phyloP scores from a whole-genome alignment of 1,140 invertebrate species.

The Drosophila oshimai region DNA sequence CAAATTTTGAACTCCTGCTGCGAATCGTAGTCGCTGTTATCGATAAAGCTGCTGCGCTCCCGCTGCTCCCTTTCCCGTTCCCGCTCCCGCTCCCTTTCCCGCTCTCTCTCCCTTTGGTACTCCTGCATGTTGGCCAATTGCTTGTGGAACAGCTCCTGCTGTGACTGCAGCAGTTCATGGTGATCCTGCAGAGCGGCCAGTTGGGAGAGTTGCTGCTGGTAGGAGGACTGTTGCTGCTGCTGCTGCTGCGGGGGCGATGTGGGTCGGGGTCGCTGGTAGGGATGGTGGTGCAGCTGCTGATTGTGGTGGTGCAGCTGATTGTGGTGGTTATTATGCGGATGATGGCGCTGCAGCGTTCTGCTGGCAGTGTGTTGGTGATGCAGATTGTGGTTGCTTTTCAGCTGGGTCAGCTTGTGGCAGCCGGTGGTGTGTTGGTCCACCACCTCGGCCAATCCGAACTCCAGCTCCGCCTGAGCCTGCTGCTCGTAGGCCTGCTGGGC shows the following conservation, averaged over 20 bases:
- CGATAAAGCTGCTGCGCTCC: slow-evolving; percentile 53
- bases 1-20: slow-evolving; percentile 75
- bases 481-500: slow-evolving; percentile 69
- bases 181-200: slow-evolving; percentile 67
- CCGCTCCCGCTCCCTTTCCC: slow-evolving; percentile 33
- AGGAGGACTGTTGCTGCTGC: slow-evolving; percentile 54
- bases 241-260: slow-evolving; percentile 54
- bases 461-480: slow-evolving; percentile 60
- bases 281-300: slow-evolving; percentile 75
- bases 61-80: slow-evolving; percentile 22
- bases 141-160: slow-evolving; percentile 68
- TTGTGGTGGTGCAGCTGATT: slow-evolving; percentile 29
- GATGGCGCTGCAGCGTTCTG: neutral
- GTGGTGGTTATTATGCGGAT: slow-evolving; percentile 31
- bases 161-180: slow-evolving; percentile 60
- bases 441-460: slow-evolving; percentile 62
- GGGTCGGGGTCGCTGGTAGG: slow-evolving; percentile 61
- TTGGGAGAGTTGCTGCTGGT: slow-evolving; percentile 62
- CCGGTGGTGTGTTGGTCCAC: slow-evolving; percentile 51
- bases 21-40: slow-evolving; percentile 68
- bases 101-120: slow-evolving; percentile 50
- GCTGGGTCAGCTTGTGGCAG: slow-evolving; percentile 50
- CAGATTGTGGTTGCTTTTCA: slow-evolving; percentile 27
- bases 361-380: neutral
- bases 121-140: slow-evolving; percentile 65